Conservation (phyloP, 2,888 invertebrate species). For the Rapana venosa region DNA sequence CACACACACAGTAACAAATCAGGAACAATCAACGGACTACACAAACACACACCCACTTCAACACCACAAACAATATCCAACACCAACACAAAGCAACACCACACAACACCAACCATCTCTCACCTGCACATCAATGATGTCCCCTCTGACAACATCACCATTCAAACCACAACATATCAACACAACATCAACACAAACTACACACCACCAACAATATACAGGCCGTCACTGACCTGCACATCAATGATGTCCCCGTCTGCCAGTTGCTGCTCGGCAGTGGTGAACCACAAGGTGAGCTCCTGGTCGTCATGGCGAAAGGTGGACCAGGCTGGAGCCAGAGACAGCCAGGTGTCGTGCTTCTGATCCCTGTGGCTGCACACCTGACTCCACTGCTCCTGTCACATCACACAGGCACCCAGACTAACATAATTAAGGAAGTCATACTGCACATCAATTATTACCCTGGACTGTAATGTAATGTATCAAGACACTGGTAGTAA, state of each 20-base stretch:
- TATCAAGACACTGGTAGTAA: no score
- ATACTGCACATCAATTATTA: no score
- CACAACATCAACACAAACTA: background rate
- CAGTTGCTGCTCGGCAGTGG: conserved; percentile 58
- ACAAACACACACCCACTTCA: background rate
- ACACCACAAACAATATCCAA: background rate
- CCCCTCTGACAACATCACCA: no score
- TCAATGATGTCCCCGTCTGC: conserved; percentile 55
- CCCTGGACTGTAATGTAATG: no score
- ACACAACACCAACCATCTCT: background rate
- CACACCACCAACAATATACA: background rate
- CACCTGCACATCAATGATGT: no score
- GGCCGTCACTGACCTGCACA: conserved; percentile 51
- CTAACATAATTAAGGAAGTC: no score
- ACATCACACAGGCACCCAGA: background rate
- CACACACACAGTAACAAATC: background rate
- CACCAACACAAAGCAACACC: no score
- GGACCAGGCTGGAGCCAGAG: conserved; percentile 62
- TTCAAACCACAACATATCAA: no score
- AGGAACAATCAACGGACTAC: background rate
- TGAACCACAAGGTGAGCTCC: conserved; percentile 61
- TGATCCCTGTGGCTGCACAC: conserved; percentile 59
- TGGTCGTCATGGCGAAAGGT: conserved; percentile 56
- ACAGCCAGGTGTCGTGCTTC: conserved; percentile 57
- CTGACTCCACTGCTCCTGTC: conserved; percentile 63